Evolutionary conservation across 1,140 invertebrate genomes (phyloP).

Genomic region (Trachymyrmex septentrionalis): DNA sequence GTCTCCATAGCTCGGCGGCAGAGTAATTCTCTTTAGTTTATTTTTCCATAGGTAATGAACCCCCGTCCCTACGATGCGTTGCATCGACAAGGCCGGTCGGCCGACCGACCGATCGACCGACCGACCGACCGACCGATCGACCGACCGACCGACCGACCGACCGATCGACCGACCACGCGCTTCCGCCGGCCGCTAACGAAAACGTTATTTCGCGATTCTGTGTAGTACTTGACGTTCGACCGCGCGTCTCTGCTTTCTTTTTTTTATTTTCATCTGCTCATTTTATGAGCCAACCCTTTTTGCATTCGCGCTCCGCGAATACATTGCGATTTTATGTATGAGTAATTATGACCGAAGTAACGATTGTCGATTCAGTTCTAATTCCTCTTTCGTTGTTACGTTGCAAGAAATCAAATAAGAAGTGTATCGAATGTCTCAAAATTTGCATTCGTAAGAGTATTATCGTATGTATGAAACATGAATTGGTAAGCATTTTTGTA

Average conservation of each 20-base stretch:
- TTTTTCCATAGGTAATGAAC: constrained; percentile 81
- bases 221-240: constrained; percentile 72
- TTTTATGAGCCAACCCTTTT: constrained; percentile 54
- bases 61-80: constrained; percentile 67
- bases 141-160: constrained; percentile 59
- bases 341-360: not conserved
- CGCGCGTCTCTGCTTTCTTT: constrained; percentile 49
- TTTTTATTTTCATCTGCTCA: constrained; percentile 45
- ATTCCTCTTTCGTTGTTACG: not conserved
- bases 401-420: not conserved
- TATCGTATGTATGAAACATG: too few species aligned
- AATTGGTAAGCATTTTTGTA: not conserved
- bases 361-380: not conserved
- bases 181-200: constrained; percentile 61
- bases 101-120: constrained; percentile 52
- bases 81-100: constrained; percentile 75
- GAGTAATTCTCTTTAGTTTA: constrained; percentile 78
- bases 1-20: constrained; percentile 65
- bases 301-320: not conserved
- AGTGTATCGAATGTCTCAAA: not conserved
- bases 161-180: constrained; percentile 63
- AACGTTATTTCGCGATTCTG: constrained; percentile 75
- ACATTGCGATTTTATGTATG: not conserved
- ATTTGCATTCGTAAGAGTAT: not conserved
- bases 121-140: constrained; percentile 63